These are phyloP conservation scores for Oedothorax gibbosus DNA, from an alignment of 1,140 invertebrate genomes.

Conservation along the genomic window DNA sequence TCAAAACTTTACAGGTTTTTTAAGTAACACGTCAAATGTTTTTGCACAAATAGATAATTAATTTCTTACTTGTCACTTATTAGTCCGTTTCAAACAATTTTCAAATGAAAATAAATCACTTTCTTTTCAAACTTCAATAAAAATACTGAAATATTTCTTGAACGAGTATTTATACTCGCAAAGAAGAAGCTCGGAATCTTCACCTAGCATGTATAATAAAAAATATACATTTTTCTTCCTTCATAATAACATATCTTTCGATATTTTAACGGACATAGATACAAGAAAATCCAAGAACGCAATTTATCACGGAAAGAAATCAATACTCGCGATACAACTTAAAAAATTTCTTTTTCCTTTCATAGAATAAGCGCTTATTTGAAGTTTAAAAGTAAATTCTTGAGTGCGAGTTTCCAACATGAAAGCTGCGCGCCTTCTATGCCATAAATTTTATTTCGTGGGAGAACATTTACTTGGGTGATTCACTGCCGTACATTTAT, in stretches of 20 bases:
- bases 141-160: too few relatives aligned
- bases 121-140: too few relatives aligned
- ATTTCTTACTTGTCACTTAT: too few relatives aligned
- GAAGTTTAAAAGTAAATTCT: slow-evolving; percentile 61
- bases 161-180: too few relatives aligned
- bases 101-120: too few relatives aligned
- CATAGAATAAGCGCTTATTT: slow-evolving; percentile 49
- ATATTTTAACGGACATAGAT: slow-evolving; percentile 56
- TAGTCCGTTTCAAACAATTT: too few relatives aligned
- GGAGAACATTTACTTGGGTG: slow-evolving; percentile 45
- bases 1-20: too few relatives aligned
- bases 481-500: slow-evolving; percentile 53
- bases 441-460: slow-evolving; percentile 49
- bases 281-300: slow-evolving; percentile 42
- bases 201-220: background rate
- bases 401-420: slow-evolving; percentile 50
- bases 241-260: slow-evolving; percentile 53
- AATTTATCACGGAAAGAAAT: slow-evolving; percentile 51
- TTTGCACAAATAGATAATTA: too few relatives aligned
- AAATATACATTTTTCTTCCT: slow-evolving; percentile 8
- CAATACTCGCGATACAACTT: slow-evolving; percentile 42
- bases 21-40: too few relatives aligned
- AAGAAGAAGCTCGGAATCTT: too few relatives aligned
- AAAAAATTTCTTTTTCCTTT: slow-evolving; percentile 21
- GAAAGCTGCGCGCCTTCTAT: slow-evolving; percentile 14